These are phyloP conservation scores for Vulpes vulpes DNA, from an alignment of 2,113 vertebrate species.

Conservation along the genomic window DNA sequence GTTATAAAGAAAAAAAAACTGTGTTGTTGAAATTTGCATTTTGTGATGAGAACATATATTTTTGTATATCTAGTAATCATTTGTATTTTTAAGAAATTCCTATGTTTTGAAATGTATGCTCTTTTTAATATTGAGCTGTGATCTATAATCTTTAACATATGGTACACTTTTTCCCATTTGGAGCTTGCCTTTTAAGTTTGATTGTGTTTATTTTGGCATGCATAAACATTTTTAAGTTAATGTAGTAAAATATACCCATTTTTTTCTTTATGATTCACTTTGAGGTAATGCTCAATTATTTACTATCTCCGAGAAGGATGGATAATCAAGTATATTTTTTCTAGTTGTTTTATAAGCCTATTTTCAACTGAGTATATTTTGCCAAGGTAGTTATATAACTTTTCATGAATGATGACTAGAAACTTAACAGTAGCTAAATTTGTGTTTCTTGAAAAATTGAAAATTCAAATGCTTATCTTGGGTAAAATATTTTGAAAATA, in stretches of 20 bases:
- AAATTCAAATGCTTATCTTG: not conserved
- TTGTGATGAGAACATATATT: not conserved
- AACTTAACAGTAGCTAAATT: not conserved
- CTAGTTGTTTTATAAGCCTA: not conserved
- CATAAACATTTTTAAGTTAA: constrained; percentile 40
- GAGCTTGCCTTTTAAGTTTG: not conserved
- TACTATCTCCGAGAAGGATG: not conserved
- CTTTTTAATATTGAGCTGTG: not conserved
- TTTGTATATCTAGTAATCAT: not conserved
- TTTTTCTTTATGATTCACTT: constrained; percentile 31
- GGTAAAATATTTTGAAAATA: constrained; percentile 29
- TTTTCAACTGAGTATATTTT: not conserved
- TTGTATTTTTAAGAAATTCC: not conserved
- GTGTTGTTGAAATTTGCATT: not conserved
- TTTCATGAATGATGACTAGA: not conserved
- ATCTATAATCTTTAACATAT: not conserved
- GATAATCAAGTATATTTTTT: not conserved
- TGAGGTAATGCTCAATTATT: not conserved
- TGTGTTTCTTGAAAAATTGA: constrained; percentile 16
- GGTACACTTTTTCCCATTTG: not conserved
- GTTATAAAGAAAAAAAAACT: not conserved
- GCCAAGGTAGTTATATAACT: not conserved
- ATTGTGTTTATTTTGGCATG: not conserved
- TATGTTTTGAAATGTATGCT: not conserved
- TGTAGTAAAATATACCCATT: not conserved